phyloP scores from a whole-genome alignment of 2,113 vertebrate species.

The Pavo muticus region DNA sequence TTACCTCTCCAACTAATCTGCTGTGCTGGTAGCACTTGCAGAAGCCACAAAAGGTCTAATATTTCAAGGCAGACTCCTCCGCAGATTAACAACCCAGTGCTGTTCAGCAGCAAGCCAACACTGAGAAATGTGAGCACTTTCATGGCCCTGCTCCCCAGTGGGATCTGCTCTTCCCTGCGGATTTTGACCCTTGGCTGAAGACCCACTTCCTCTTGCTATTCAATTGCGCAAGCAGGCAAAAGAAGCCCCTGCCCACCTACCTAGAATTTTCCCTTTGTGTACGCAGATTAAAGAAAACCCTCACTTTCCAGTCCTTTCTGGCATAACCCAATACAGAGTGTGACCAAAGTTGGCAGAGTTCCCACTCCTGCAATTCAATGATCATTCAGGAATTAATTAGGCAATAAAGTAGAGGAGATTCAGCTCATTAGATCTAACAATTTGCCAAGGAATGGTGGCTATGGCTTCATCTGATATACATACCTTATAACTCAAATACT shows the following conservation, averaged over 20 bases:
- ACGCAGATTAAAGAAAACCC: conserved; percentile 40
- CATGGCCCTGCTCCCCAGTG: neutral
- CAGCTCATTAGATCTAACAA: conserved; percentile 60
- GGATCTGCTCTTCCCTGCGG: neutral
- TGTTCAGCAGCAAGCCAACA: neutral
- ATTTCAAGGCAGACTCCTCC: neutral
- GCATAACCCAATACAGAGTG: conserved; percentile 10
- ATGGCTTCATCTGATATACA: conserved; percentile 54
- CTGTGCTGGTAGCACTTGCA: neutral
- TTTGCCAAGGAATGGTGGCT: conserved; percentile 65
- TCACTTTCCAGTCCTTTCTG: conserved; percentile 41
- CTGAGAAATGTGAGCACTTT: neutral
- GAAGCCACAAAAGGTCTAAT: neutral
- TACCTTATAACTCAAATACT: conserved; percentile 57
- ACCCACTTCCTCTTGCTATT: conserved; percentile 7
- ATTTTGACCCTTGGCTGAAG: neutral
- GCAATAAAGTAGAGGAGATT: conserved; percentile 66
- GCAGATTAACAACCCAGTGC: neutral
- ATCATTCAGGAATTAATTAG: conserved; percentile 58
- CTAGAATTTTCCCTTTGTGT: conserved; percentile 38
- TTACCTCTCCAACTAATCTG: neutral
- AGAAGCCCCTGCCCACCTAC: conserved; percentile 52
- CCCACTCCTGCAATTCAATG: conserved; percentile 31
- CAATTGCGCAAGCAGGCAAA: neutral
- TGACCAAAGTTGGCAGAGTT: conserved; percentile 38